phyloP scores from a whole-genome alignment of 2,113 vertebrate genomes.

The Sinosuthora webbiana region DNA sequence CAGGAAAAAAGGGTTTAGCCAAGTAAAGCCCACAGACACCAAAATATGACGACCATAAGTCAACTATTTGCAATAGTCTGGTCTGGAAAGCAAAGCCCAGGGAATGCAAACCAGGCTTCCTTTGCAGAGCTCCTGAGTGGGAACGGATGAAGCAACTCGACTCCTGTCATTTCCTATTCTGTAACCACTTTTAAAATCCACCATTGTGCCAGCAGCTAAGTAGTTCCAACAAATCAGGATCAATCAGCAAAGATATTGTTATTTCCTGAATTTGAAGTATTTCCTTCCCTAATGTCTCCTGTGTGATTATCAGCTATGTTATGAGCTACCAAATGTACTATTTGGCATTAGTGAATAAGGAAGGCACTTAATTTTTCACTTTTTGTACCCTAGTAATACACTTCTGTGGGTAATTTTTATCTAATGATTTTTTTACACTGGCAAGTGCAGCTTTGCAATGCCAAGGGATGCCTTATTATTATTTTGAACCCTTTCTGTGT shows the following conservation, averaged over 20 bases:
- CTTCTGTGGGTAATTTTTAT: background rate
- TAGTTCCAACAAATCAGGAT: background rate
- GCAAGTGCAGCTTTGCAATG: background rate
- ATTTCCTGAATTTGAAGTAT: background rate
- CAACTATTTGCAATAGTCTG: background rate
- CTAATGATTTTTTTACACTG: background rate
- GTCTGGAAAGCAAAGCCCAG: background rate
- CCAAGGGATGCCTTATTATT: background rate
- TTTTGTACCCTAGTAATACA: background rate
- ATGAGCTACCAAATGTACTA: background rate
- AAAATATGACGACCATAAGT: accelerated
- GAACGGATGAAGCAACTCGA: background rate
- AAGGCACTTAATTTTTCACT: background rate
- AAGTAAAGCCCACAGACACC: background rate
- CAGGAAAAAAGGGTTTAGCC: background rate
- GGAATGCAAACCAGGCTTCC: background rate
- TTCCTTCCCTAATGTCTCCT: background rate
- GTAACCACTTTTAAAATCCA: background rate
- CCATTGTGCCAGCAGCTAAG: background rate
- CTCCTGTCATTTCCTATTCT: background rate
- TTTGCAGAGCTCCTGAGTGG: background rate
- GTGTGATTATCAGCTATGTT: background rate
- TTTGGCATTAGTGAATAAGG: background rate
- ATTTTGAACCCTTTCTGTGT: background rate
- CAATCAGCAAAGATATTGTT: background rate